phyloP scores from a whole-genome alignment of 2,797 vertebrate species.

The Mus caroli region DNA sequence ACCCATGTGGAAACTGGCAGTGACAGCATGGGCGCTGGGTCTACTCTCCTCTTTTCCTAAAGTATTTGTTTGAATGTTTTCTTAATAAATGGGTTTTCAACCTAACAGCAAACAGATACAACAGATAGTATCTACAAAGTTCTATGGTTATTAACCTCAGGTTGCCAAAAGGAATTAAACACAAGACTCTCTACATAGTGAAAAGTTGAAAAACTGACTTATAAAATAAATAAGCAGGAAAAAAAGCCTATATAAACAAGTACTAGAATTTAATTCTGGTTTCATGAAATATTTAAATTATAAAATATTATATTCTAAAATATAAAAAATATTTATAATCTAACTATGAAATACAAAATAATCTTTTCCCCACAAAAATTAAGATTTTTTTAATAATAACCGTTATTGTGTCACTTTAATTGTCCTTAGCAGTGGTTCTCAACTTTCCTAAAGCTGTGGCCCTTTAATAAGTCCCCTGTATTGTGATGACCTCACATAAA shows the following conservation, averaged over 20 bases:
- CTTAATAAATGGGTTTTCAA: constrained; percentile 42
- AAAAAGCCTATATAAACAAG: neutral
- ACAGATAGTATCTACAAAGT: neutral
- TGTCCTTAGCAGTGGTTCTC: neutral
- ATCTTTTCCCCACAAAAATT: neutral
- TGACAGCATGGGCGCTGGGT: neutral
- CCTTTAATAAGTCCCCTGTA: neutral
- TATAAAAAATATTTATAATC: neutral
- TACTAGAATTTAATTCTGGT: constrained; percentile 11
- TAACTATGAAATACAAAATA: constrained; percentile 57
- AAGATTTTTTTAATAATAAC: neutral
- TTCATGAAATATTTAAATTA: constrained; percentile 49
- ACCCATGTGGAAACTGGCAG: neutral
- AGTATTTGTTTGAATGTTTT: neutral
- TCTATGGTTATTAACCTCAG: constrained; percentile 15
- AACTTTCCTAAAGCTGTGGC: neutral
- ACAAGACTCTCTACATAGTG: neutral
- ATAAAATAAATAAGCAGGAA: neutral
- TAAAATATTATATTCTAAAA: neutral
- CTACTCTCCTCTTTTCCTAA: neutral
- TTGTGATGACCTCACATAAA: neutral
- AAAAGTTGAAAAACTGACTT: constrained; percentile 1
- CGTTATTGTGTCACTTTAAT: neutral
- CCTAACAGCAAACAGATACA: neutral
- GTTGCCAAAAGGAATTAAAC: constrained; percentile 19